Percentiles rank a stretch among this genome's conserved stretches.
phyloP scores from a whole-genome alignment of 2,888 invertebrate species.

The Zaprionus bogoriensis region DNA sequence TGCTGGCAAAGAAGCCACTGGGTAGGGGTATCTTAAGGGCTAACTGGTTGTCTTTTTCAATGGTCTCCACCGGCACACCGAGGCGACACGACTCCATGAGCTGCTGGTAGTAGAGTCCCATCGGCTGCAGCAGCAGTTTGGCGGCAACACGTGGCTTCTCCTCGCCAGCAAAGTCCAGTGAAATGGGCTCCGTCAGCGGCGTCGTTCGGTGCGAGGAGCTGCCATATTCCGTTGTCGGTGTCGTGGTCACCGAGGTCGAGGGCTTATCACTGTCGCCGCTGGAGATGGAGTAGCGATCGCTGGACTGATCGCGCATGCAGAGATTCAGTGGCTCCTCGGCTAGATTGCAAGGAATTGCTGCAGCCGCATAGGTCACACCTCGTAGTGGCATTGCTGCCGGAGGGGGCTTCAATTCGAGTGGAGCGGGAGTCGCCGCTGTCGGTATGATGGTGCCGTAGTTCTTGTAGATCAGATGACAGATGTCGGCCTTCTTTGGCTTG shows the following conservation, averaged over 20 bases:
- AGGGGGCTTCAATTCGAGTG: constrained; percentile 2
- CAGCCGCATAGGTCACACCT: background rate
- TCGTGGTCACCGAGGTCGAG: constrained; percentile 74
- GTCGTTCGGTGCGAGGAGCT: constrained; percentile 50
- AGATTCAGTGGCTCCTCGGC: constrained; percentile 91
- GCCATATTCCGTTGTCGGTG: constrained; percentile 50
- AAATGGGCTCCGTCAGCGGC: constrained; percentile 82
- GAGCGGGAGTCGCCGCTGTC: background rate
- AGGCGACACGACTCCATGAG: constrained; percentile 85
- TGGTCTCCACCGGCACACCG: constrained; percentile 75
- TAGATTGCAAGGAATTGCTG: no score
- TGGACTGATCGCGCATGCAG: constrained; percentile 88
- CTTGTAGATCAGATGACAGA: constrained; percentile 95
- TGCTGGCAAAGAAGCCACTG: constrained; percentile 67
- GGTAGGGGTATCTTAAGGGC: constrained; percentile 80
- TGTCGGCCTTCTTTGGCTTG: constrained; percentile 96
- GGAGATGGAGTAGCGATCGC: constrained; percentile 80
- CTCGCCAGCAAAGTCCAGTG: constrained; percentile 78
- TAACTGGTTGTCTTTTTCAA: constrained; percentile 83
- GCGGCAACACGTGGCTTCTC: constrained; percentile 28
- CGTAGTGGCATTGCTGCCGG: constrained; percentile 1
- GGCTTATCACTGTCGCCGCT: constrained; percentile 72
- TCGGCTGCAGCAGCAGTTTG: constrained; percentile 89
- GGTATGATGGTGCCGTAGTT: constrained; percentile 92
- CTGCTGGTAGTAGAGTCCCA: constrained; percentile 90